Base-by-base conservation (phyloP, 2,113 vertebrate genomes). In the Tretioscincus oriximinensis region DNA sequence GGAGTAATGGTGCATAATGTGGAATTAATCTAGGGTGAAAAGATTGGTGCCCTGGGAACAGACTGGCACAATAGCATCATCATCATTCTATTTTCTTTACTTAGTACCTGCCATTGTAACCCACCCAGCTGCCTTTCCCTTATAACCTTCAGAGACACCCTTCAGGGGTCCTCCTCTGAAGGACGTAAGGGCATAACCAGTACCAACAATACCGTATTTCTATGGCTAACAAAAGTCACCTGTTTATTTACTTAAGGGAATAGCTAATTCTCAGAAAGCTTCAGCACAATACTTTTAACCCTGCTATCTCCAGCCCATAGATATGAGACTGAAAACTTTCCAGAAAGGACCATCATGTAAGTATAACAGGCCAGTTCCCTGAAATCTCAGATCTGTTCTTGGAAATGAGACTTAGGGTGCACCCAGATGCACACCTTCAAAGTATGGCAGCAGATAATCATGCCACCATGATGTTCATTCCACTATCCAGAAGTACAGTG, bases 1-100 rank as follows among this genome's bases (percentile, higher is more conserved):
- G 85, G 90, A 90, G 91, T 93, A 93, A 93, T 94, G 91, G 85
- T 91, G 90, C 90, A 90, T 93, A 90, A 89, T 93, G 87, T 87
- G 92, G 92, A 94, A 94, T 93, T 93, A 93, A 92, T 93, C 92
- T 93, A 90, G 90, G 88, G 87, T 93, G 86, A 90, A 91, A 91
- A 86, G 90, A 94, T 64, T 88, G 87, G 88, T 90, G 89, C 91
- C 92, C 87, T 88, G 92, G 90, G 90, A 90, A 92, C 91, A 88
- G 89, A 84, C 73, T 84, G 88, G 90, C 83, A 93, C 91, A 90
- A 91, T 86, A 90, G 89, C 83, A 0, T 73, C 85, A 88, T 90
- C 87, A 91, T 85, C 54, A 70, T 4, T 68, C 54, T 80, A 47
- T 88, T 90, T 89, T 84, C 74, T 76, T 85, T 90, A 81, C 89